Evolutionary conservation across 1,140 invertebrate species (phyloP).

Genomic region (Callitettix versicolor): DNA sequence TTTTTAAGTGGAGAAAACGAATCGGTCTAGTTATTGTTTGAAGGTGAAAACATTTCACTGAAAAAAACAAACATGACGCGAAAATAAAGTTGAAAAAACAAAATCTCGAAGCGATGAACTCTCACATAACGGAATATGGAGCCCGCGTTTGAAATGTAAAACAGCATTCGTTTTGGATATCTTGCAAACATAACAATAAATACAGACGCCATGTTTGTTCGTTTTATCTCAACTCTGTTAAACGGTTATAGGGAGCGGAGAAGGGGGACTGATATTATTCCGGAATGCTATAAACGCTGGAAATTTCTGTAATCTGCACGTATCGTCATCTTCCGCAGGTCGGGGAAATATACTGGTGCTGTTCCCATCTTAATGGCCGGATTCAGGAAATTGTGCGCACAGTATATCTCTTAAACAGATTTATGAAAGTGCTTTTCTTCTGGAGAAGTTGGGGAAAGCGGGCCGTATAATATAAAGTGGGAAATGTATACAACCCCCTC

Average conservation of each 20-base stretch:
- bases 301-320: constrained; percentile 12
- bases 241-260: background rate
- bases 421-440: constrained; percentile 13
- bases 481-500: constrained; percentile 6
- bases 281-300: constrained; percentile 9
- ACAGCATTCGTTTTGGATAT: constrained; percentile 10
- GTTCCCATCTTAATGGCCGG: constrained; percentile 13
- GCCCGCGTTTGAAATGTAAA: background rate
- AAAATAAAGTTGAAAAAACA: too few species aligned
- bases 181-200: constrained; percentile 11
- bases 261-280: constrained; percentile 7
- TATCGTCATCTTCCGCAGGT: constrained; percentile 11
- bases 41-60: too few species aligned
- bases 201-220: background rate
- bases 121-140: too few species aligned
- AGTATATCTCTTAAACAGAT: constrained; percentile 10
- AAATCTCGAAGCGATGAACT: too few species aligned
- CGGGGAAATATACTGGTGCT: background rate
- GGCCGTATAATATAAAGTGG: constrained; percentile 8
- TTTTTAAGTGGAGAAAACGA: too few species aligned
- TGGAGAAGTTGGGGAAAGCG: background rate
- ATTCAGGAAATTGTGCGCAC: constrained; percentile 12
- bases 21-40: too few species aligned
- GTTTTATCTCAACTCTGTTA: constrained; percentile 1
- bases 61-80: too few species aligned